phyloP scores from a whole-genome alignment of 2,113 vertebrate species.

The Emydura subglobosa region DNA sequence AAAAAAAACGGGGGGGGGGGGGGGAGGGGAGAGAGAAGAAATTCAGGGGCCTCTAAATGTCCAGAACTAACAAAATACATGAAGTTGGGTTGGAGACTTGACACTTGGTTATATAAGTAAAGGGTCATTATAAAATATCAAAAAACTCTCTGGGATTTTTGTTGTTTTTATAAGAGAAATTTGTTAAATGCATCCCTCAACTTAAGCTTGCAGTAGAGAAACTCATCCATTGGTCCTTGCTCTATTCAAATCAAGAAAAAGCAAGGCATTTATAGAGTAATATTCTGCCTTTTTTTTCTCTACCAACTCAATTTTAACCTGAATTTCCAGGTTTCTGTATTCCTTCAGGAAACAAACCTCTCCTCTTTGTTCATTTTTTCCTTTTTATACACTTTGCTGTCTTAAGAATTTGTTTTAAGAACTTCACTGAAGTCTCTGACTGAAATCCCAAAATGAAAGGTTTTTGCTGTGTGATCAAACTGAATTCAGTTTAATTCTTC shows the following conservation, averaged over 20 bases:
- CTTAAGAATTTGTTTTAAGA: neutral
- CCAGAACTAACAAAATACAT: neutral
- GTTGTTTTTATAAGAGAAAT: neutral
- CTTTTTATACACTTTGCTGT: neutral
- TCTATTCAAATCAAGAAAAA: neutral
- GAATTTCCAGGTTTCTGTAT: neutral
- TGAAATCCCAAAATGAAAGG: neutral
- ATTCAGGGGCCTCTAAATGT: neutral
- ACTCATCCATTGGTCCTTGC: neutral
- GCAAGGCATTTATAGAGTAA: neutral
- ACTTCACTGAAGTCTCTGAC: neutral
- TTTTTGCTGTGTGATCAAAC: neutral
- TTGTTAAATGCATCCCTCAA: neutral
- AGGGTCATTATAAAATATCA: neutral
- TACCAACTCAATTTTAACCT: neutral
- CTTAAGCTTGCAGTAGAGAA: neutral
- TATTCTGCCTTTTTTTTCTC: neutral
- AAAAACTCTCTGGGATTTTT: neutral
- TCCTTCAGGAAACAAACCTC: neutral
- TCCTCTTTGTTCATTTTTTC: neutral
- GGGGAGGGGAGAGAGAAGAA: neutral
- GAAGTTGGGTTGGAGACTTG: neutral
- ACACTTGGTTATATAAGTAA: neutral
- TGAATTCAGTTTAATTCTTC: neutral
- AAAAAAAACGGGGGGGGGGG: too few species aligned